These are phyloP conservation scores for Stramonita haemastoma DNA, from an alignment of 2,888 invertebrate species.

Conservation along the genomic window DNA sequence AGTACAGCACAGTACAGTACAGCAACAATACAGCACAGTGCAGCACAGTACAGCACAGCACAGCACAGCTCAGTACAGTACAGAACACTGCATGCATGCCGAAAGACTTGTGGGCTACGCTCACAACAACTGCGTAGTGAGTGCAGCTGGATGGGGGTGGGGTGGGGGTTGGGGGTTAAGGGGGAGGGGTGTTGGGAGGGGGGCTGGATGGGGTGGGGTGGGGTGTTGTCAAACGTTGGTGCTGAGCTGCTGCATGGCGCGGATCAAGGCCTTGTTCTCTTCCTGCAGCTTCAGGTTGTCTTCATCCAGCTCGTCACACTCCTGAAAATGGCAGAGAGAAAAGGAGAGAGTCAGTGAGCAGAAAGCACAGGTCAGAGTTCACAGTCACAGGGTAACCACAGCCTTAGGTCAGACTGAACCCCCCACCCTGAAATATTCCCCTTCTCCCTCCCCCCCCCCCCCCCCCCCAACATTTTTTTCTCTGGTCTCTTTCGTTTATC, in stretches of 20 bases:
- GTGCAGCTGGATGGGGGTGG: background rate
- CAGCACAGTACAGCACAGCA: too few relatives aligned
- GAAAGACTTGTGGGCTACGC: conserved; percentile 9
- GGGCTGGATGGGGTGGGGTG: background rate
- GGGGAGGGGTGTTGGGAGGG: background rate
- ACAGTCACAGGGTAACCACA: too few relatives aligned
- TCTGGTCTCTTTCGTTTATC: too few relatives aligned
- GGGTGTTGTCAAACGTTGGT: conserved; percentile 43
- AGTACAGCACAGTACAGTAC: too few relatives aligned
- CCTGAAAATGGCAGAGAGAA: conserved; percentile 55
- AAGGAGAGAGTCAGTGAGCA: background rate
- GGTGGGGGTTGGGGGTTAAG: background rate
- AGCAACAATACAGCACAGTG: too few relatives aligned
- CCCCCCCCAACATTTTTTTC: too few relatives aligned
- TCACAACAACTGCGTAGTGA: conserved; percentile 9
- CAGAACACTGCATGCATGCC: background rate
- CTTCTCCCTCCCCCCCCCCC: too few relatives aligned
- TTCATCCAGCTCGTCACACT: conserved; percentile 66
- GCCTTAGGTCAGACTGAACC: too few relatives aligned
- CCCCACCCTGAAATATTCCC: too few relatives aligned
- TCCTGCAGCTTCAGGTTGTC: conserved; percentile 68
- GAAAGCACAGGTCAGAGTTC: background rate
- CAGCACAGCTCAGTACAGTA: too few relatives aligned
- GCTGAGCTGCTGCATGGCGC: conserved; percentile 67
- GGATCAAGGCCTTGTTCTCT: conserved; percentile 69